Percentiles rank a stretch among this genome's conserved stretches.
phyloP scores from a whole-genome alignment of 2,797 vertebrate species.

The Danio choprae region DNA sequence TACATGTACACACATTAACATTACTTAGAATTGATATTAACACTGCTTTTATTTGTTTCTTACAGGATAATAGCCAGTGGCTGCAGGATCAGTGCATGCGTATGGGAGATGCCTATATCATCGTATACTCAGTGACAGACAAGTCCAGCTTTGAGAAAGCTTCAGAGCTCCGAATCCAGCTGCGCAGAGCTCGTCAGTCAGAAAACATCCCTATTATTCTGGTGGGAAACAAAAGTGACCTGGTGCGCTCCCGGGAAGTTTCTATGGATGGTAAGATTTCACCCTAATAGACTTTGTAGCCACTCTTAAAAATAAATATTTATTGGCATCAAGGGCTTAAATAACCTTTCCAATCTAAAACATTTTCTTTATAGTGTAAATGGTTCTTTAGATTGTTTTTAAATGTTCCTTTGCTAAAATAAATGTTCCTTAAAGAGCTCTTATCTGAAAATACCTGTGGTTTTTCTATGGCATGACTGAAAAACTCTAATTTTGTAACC shows the following conservation, averaged over 20 bases:
- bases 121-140: conserved; percentile 98
- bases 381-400: no score
- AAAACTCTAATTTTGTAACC: no score
- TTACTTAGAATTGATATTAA: not conserved
- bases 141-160: conserved; percentile 98
- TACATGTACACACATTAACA: not conserved
- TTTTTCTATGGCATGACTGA: no score
- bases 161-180: conserved; percentile 94
- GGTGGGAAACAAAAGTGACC: conserved; percentile 97
- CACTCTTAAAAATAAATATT: no score
- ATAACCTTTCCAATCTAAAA: no score
- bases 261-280: conserved; percentile 91
- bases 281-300: not conserved
- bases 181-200: conserved; percentile 91
- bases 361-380: no score
- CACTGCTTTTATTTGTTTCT: not conserved
- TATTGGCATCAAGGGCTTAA: no score
- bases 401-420: no score
- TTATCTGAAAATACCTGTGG: no score
- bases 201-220: conserved; percentile 99
- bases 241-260: conserved; percentile 96
- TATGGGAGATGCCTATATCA: conserved; percentile 98
- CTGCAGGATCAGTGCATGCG: conserved; percentile 96
- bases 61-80: conserved; percentile 93
- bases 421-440: no score